Conservation (phyloP, 2,888 invertebrate genomes). For the Thecophora atra region DNA sequence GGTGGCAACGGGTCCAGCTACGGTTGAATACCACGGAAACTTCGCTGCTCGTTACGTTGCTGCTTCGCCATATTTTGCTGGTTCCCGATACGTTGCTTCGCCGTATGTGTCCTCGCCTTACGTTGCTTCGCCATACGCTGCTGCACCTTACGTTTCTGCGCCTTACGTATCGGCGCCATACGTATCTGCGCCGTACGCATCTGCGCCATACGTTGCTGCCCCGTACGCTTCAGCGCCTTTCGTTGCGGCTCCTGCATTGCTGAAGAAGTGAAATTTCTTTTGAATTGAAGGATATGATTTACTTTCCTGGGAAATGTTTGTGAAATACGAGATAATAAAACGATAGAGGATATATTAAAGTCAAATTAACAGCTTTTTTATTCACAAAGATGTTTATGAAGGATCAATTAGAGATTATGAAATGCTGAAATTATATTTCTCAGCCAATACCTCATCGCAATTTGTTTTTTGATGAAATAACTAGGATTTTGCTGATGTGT, state of each 20-base stretch:
- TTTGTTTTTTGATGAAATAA: no score
- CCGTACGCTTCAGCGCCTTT: constrained; percentile 42
- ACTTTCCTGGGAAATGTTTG: no score
- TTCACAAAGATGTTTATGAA: no score
- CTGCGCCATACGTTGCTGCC: constrained; percentile 45
- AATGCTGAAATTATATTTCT: no score
- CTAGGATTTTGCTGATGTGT: no score
- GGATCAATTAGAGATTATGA: no score
- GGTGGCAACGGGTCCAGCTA: constrained; percentile 67
- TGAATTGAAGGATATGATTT: no score
- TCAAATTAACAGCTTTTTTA: no score
- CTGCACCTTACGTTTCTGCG: constrained; percentile 60
- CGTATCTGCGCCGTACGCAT: constrained; percentile 46
- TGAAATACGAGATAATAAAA: no score
- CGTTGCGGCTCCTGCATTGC: constrained; percentile 48
- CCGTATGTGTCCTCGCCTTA: constrained; percentile 48
- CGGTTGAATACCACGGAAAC: constrained; percentile 49
- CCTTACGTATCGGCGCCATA: constrained; percentile 52
- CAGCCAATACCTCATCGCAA: no score
- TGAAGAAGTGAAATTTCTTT: constrained; percentile 48
- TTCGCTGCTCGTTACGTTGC: constrained; percentile 52
- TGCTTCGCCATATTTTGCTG: constrained; percentile 37
- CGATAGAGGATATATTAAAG: no score
- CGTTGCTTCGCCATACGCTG: constrained; percentile 40
- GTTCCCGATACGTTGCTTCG: constrained; percentile 35